Evolutionary conservation across 64 coral and sea anemone genomes (phyloP), one percentile per base, ranked within the genome.

Genomic region (Montipora sp.): DNA sequence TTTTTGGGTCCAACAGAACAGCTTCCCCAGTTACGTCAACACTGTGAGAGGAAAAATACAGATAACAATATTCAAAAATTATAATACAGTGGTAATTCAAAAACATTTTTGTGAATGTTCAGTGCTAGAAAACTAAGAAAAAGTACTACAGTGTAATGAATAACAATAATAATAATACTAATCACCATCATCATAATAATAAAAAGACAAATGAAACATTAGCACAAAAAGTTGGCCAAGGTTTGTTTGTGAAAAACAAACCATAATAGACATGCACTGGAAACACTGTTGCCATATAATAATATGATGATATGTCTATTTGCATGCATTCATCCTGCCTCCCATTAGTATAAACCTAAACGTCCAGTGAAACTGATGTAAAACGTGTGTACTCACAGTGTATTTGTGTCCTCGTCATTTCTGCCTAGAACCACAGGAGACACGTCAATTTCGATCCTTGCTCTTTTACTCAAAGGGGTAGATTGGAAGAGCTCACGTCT

Each of bases 21-120:
- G 77, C 55, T 79, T 51, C 47, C 77, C 77, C 77, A 79, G 77
- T 79, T 79, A 79, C 19, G 18, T 79, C n/a, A 13, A 79, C 48
- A 53, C 77, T 79, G 18, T 51, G 77, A 45, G 74, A 77, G 77
- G 77, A 53, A 79, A 79, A 79, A 51, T 51, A 51, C 3, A n/a
- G 47, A 79, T 79, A 79, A 79, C 77, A 18, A 79, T 79, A 53
- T 79, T 79, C 7, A 53, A 79, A 79, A 79, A 51, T 51, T 77
- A 48, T 16, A 47, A 77, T 77, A 27, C 27, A 36, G 27, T 36
- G 27, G 27, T 36, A 71, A 22, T 74, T 74, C 16, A 74, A 74
- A 74, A 74, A 74, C 1, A 22, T 74, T 23, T 20, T 1, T 3
- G 3, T 24, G 21, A 23, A 23, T 23, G 19, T 74, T 23, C 22